phyloP scores from a whole-genome alignment of 2,888 invertebrate species.

The Oligia strigilis region DNA sequence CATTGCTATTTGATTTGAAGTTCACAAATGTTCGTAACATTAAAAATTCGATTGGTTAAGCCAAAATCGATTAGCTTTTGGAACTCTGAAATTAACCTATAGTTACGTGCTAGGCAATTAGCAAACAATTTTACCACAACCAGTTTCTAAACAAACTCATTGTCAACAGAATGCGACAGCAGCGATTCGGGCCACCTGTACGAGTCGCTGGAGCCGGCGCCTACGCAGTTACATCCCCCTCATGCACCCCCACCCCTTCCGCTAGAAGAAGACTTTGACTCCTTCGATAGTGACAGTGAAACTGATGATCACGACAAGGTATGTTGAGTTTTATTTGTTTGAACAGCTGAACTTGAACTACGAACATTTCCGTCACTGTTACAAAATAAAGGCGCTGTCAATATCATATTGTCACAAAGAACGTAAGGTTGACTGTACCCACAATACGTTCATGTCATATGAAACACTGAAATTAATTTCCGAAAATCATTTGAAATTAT shows the following conservation, averaged over 20 bases:
- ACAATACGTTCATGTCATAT: background rate
- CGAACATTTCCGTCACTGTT: background rate
- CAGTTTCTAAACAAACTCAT: constrained; percentile 22
- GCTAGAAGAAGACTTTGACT: constrained; percentile 92
- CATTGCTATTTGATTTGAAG: background rate
- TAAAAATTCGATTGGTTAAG: background rate
- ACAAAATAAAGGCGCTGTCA: background rate
- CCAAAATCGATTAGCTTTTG: too few relatives aligned
- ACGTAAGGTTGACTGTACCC: too few relatives aligned
- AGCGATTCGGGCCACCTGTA: constrained; percentile 93
- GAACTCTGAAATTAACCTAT: background rate
- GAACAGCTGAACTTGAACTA: background rate
- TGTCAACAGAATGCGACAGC: constrained; percentile 90
- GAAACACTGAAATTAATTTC: background rate
- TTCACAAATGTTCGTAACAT: background rate
- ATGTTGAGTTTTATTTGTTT: constrained; percentile 12
- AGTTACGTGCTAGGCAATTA: background rate
- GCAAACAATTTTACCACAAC: background rate
- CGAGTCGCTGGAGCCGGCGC: constrained; percentile 91
- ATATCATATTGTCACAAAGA: too few relatives aligned
- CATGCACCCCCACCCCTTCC: constrained; percentile 68
- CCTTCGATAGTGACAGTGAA: constrained; percentile 93
- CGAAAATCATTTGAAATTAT: background rate
- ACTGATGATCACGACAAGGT: constrained; percentile 88
- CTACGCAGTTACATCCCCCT: constrained; percentile 66